phyloP scores from a whole-genome alignment of 2,113 vertebrate genomes.

The Syngnathus typhle region DNA sequence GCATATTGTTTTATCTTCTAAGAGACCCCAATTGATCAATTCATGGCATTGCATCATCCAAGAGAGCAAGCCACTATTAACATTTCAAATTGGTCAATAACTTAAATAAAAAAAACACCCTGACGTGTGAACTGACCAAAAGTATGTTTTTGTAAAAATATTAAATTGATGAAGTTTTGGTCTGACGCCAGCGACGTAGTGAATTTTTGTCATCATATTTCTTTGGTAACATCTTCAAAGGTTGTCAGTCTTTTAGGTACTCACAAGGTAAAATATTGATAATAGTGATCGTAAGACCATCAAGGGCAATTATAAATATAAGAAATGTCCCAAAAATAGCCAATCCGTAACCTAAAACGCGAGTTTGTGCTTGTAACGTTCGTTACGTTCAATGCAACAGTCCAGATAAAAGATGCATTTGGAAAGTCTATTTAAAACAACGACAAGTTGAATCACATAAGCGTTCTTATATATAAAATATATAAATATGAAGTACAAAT shows the following conservation, averaged over 20 bases:
- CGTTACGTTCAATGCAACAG: neutral
- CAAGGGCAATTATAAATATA: too few relatives aligned
- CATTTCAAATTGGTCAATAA: too few relatives aligned
- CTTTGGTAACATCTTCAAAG: neutral
- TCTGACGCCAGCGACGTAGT: too few relatives aligned
- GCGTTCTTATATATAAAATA: neutral
- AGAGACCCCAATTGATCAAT: neutral
- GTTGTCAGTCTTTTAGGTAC: neutral
- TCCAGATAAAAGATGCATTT: neutral
- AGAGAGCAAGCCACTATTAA: neutral
- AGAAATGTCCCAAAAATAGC: neutral
- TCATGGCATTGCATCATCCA: neutral
- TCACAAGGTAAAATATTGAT: too few relatives aligned
- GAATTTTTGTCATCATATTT: neutral
- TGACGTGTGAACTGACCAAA: too few relatives aligned
- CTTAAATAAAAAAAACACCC: too few relatives aligned
- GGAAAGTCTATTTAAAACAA: neutral
- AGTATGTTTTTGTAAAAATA: too few relatives aligned
- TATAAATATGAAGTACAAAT: neutral
- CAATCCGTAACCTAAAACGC: neutral
- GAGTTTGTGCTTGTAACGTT: neutral
- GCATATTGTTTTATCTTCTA: too few relatives aligned
- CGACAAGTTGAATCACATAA: neutral
- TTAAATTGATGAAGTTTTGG: too few relatives aligned
- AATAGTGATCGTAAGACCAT: too few relatives aligned